These are phyloP conservation scores for Tetropium fuscum DNA, from an alignment of 2,888 invertebrate species.

Conservation along the genomic window DNA sequence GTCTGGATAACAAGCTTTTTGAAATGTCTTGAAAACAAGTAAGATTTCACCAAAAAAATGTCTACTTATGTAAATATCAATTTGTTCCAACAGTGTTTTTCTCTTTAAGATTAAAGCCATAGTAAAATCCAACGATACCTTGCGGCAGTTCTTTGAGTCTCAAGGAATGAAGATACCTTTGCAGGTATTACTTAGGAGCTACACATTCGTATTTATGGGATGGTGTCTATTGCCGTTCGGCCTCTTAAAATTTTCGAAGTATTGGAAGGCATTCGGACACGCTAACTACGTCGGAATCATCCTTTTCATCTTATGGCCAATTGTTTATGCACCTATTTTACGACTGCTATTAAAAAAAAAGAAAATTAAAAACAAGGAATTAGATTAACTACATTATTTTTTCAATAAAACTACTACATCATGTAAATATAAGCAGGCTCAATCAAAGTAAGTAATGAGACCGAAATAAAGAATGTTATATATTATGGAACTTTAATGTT, in stretches of 20 bases:
- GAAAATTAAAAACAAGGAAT: background rate
- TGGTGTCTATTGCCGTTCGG: slow-evolving; percentile 84
- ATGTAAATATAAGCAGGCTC: background rate
- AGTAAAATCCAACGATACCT: slow-evolving; percentile 67
- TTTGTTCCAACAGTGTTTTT: slow-evolving; percentile 25
- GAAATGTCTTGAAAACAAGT: background rate
- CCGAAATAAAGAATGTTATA: too few species aligned
- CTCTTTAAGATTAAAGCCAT: slow-evolving; percentile 70
- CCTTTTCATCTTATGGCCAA: slow-evolving; percentile 75
- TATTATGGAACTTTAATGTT: too few species aligned
- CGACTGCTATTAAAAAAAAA: slow-evolving; percentile 39
- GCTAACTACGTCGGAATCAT: slow-evolving; percentile 79
- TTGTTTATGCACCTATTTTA: slow-evolving; percentile 69
- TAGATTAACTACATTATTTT: slow-evolving; percentile 1
- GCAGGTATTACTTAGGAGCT: slow-evolving; percentile 75
- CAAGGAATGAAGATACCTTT: slow-evolving; percentile 64
- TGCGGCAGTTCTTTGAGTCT: slow-evolving; percentile 66
- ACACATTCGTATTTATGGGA: slow-evolving; percentile 86
- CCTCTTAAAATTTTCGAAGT: slow-evolving; percentile 76
- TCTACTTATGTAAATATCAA: background rate
- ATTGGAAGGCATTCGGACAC: slow-evolving; percentile 73
- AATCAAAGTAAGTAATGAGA: background rate
- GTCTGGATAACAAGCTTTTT: too few species aligned
- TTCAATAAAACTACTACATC: too few species aligned
- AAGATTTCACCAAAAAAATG: background rate